Evolutionary conservation across 1,140 invertebrate species (phyloP), one percentile per base, ranked within the genome.

Genomic region (Andrena cerasifolii): DNA sequence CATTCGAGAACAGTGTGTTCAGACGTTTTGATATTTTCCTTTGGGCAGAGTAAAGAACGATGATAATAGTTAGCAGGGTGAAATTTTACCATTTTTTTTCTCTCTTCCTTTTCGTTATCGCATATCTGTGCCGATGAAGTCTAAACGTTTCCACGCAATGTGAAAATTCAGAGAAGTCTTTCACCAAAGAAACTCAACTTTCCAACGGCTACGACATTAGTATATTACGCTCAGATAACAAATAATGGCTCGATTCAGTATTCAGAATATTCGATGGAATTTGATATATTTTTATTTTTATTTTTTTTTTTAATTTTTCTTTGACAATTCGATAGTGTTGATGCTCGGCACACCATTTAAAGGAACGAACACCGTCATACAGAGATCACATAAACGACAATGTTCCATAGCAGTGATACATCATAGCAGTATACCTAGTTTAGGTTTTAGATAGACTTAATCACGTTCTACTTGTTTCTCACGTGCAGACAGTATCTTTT

Each of bases 211-310:
- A 51, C 43, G 36, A 80, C 36, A 61, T 76, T 33, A 24, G 56
- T 33, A 49, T 65, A 61, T 84, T 72, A 82, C 45, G 65, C 79
- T 85, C 82, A 85, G 82, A 82, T 85, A 82, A 85, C 82, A 85
- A 74, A 77, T 83, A 85, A 77, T 82, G 83, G 79, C 76, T 62
- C 61, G 58, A 53, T 51, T 70, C 33, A 47, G 59, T 58, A n/a
- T 49, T 81, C 51, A 31, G 33, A 71, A 84, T 65, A 36, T 26
- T 54, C 53, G 70, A 82, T 82, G 43, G 33, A 63, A 47, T 43
- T 66, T 56, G 33, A 54, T 28, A 24, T 66, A 45, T 36, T 14
- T 49, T 53, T 24, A 47, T 18, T 58, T 21, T 59, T 0, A 33
- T 24, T 43, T 26, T 62, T 74, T 51, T n/a, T 49, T 53, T 47